These are phyloP conservation scores for Pegoplata infirma DNA, from an alignment of 2,888 invertebrate species.

Conservation along the genomic window DNA sequence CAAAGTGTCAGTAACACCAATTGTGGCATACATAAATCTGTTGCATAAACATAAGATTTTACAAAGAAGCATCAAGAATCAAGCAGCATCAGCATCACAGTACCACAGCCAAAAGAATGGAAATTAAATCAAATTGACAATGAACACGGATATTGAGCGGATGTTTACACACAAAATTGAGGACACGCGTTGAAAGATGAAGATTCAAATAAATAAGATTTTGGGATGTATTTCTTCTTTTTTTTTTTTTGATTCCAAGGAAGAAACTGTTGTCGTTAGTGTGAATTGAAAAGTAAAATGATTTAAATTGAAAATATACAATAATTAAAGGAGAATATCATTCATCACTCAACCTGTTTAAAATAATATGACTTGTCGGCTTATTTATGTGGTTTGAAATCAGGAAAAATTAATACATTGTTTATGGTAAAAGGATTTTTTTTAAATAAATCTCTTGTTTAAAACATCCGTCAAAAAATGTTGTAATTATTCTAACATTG, in stretches of 20 bases:
- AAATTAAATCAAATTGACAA: slow-evolving; percentile 58
- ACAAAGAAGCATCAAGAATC: slow-evolving; percentile 25
- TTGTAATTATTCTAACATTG: too few species aligned
- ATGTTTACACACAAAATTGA: slow-evolving; percentile 61
- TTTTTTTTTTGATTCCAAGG: not conserved
- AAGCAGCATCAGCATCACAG: not conserved
- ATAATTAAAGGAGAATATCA: slow-evolving; percentile 16
- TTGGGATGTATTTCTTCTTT: too few species aligned
- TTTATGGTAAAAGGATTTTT: too few species aligned
- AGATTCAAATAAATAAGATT: slow-evolving; percentile 37
- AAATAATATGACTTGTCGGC: not conserved
- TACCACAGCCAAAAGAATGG: slow-evolving; percentile 14
- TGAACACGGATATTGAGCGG: slow-evolving; percentile 55
- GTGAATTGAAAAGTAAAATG: not conserved
- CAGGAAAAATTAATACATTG: too few species aligned
- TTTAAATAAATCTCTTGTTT: too few species aligned
- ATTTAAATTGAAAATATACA: not conserved
- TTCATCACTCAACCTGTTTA: slow-evolving; percentile 15
- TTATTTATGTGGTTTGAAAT: not conserved
- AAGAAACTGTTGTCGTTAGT: not conserved
- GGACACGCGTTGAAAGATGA: slow-evolving; percentile 59
- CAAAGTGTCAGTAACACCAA: slow-evolving; percentile 56
- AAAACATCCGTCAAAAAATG: too few species aligned
- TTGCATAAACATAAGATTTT: slow-evolving; percentile 53
- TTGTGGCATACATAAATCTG: slow-evolving; percentile 47